phyloP scores from a whole-genome alignment of 2,797 vertebrate genomes.

The Arnoldichthys spilopterus region DNA sequence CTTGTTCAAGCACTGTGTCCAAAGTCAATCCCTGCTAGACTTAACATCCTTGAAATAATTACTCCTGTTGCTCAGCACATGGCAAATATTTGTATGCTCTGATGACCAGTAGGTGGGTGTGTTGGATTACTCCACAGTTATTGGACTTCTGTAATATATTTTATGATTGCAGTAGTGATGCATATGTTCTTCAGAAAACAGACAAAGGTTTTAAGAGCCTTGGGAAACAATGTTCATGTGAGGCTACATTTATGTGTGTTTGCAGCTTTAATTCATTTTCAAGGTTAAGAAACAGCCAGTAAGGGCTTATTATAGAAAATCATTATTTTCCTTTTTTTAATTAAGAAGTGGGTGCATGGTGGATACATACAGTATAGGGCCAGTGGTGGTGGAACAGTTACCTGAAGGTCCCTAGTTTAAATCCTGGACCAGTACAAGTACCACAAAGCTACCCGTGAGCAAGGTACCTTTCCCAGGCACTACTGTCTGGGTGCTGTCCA shows the following conservation, averaged over 20 bases:
- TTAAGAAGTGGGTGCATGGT: too few species aligned
- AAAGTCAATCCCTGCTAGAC: constrained; percentile 9
- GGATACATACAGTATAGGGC: too few species aligned
- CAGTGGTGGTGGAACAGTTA: too few species aligned
- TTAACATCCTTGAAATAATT: constrained; percentile 13
- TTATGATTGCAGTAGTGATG: constrained; percentile 26
- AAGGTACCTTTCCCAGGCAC: too few species aligned
- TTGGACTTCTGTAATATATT: constrained; percentile 48
- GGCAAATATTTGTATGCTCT: constrained; percentile 60
- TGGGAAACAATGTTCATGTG: neutral
- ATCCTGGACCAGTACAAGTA: too few species aligned
- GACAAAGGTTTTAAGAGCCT: neutral
- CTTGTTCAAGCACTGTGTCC: neutral
- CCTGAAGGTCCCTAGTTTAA: too few species aligned
- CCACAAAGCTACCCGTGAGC: too few species aligned
- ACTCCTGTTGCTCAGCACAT: constrained; percentile 25
- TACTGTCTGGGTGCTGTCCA: too few species aligned
- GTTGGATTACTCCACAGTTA: constrained; percentile 64
- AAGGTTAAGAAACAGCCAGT: constrained; percentile 2
- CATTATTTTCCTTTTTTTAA: too few species aligned
- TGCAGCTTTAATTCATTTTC: neutral
- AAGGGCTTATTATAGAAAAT: too few species aligned
- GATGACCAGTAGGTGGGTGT: constrained; percentile 68
- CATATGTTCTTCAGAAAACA: constrained; percentile 11
- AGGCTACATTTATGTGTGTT: neutral